phyloP scores from a whole-genome alignment of 2,113 vertebrate species.

The Scomber colias region DNA sequence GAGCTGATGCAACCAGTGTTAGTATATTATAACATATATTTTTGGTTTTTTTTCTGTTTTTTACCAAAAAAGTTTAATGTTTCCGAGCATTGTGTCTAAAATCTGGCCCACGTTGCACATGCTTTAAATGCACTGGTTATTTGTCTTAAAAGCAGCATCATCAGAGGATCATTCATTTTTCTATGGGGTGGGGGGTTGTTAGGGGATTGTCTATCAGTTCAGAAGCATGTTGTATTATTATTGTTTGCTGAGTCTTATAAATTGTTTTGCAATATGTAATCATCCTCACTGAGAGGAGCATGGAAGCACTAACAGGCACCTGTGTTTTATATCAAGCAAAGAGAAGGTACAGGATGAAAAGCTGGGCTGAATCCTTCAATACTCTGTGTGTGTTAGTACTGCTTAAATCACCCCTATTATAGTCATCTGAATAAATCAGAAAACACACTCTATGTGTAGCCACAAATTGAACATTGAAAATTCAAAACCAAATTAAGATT shows the following conservation, averaged over 20 bases:
- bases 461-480: not conserved
- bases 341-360: slow-evolving; percentile 49
- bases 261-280: slow-evolving; percentile 56
- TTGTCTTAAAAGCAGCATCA: slow-evolving; percentile 78
- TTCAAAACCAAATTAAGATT: not conserved
- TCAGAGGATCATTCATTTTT: slow-evolving; percentile 67
- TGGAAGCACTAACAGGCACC: slow-evolving; percentile 80
- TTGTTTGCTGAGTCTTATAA: slow-evolving; percentile 60
- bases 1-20: slow-evolving; percentile 47
- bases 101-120: slow-evolving; percentile 75
- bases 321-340: slow-evolving; percentile 81
- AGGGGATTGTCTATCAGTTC: slow-evolving; percentile 73
- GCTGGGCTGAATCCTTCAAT: slow-evolving; percentile 56
- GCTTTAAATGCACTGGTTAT: slow-evolving; percentile 79
- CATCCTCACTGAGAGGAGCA: slow-evolving; percentile 61
- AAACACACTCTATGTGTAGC: not conserved
- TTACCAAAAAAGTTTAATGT: slow-evolving; percentile 40
- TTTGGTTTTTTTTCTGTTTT: not conserved
- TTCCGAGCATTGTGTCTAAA: slow-evolving; percentile 70
- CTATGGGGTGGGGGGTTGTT: slow-evolving; percentile 31
- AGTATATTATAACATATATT: slow-evolving; percentile 42
- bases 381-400: slow-evolving; percentile 6
- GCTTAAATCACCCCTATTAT: not conserved
- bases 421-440: slow-evolving; percentile 18
- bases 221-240: slow-evolving; percentile 65